phyloP scores from a whole-genome alignment of 2,888 invertebrate species.

The Netelia virgata region DNA sequence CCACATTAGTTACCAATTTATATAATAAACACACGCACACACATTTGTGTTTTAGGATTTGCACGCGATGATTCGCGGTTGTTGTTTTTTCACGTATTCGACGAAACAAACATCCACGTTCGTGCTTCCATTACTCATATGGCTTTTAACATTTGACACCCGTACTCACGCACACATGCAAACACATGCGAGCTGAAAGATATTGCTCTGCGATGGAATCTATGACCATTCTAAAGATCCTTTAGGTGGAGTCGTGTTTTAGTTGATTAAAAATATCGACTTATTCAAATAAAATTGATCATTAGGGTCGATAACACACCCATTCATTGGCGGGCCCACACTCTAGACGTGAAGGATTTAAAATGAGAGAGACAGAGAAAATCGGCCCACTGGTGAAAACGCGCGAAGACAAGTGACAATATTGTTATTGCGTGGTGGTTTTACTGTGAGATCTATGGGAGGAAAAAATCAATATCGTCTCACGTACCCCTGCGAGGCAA shows the following conservation, averaged over 20 bases:
- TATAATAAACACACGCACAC: slow-evolving; percentile 4
- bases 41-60: slow-evolving; percentile 21
- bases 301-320: slow-evolving; percentile 68
- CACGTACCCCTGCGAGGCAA: slow-evolving; percentile 83
- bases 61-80: neutral
- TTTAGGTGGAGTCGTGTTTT: neutral
- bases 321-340: slow-evolving; percentile 78
- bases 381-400: slow-evolving; percentile 32
- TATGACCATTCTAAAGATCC: neutral
- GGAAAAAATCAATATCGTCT: slow-evolving; percentile 69
- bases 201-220: neutral
- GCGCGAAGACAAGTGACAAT: slow-evolving; percentile 35
- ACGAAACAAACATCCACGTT: slow-evolving; percentile 7
- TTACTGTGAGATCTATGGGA: slow-evolving; percentile 66
- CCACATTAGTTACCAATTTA: neutral
- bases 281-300: neutral
- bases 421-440: slow-evolving; percentile 46
- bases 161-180: neutral
- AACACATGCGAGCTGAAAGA: neutral
- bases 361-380: slow-evolving; percentile 20
- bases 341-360: slow-evolving; percentile 11
- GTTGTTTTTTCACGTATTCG: neutral
- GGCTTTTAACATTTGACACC: slow-evolving; percentile 1
- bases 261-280: neutral
- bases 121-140: slow-evolving; percentile 1